phyloP scores from a whole-genome alignment of 2,113 vertebrate species.

The Nettapus auritus region DNA sequence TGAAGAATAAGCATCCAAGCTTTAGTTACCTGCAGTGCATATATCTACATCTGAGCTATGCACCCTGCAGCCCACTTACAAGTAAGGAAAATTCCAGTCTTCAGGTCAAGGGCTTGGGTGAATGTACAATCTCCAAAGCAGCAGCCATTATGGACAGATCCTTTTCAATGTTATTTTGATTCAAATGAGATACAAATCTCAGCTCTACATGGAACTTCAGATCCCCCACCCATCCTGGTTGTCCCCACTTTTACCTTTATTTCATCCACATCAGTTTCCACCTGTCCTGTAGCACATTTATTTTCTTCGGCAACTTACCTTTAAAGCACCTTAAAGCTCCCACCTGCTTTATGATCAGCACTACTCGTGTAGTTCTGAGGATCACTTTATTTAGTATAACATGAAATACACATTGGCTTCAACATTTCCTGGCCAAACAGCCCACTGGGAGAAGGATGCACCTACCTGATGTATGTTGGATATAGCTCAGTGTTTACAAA shows the following conservation, averaged over 20 bases:
- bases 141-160: neutral
- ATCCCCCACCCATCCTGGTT: neutral
- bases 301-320: neutral
- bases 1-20: neutral
- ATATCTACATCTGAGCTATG: neutral
- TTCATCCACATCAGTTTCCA: neutral
- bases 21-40: neutral
- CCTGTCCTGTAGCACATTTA: neutral
- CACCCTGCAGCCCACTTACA: neutral
- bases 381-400: neutral
- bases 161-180: neutral
- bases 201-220: neutral
- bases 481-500: conserved; percentile 92
- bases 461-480: conserved; percentile 90
- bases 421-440: neutral
- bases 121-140: neutral
- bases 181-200: neutral
- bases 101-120: neutral
- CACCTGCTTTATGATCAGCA: neutral
- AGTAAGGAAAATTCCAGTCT: neutral
- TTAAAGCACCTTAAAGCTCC: neutral
- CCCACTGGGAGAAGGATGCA: accelerated
- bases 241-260: neutral
- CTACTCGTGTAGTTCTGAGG: neutral
- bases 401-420: neutral